Evolutionary conservation across 2,888 invertebrate genomes (phyloP).

Genomic region (Julus scanicus): DNA sequence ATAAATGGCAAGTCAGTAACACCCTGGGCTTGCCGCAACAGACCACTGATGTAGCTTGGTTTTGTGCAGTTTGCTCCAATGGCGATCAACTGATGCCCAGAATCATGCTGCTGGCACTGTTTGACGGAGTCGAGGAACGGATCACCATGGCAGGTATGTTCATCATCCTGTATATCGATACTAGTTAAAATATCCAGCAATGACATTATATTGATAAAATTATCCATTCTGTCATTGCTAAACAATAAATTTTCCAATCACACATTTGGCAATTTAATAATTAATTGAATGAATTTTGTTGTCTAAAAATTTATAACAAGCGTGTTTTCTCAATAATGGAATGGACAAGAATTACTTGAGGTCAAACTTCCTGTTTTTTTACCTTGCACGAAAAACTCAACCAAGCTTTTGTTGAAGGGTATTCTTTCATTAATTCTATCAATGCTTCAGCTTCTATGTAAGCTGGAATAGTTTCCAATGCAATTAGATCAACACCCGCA

Average conservation of each 20-base stretch:
- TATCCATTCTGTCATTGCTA: background rate
- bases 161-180: slow-evolving; percentile 71
- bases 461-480: slow-evolving; percentile 93
- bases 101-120: slow-evolving; percentile 63
- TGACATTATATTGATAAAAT: background rate
- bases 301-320: too few species aligned
- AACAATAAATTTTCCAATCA: background rate
- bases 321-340: too few species aligned
- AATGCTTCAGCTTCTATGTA: slow-evolving; percentile 84
- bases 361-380: background rate
- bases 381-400: slow-evolving; percentile 89
- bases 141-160: slow-evolving; percentile 81
- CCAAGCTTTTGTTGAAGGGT: slow-evolving; percentile 84
- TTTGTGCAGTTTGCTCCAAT: slow-evolving; percentile 90
- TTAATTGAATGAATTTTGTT: too few species aligned
- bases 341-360: too few species aligned
- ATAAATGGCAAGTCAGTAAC: slow-evolving; percentile 73
- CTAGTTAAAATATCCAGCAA: background rate
- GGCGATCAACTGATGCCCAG: slow-evolving; percentile 80
- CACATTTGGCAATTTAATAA: too few species aligned
- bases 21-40: slow-evolving; percentile 67
- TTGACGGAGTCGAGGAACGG: slow-evolving; percentile 78
- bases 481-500: slow-evolving; percentile 85
- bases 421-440: slow-evolving; percentile 81
- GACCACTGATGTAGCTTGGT: slow-evolving; percentile 73